These are phyloP conservation scores for Adoxophyes honmai DNA, from an alignment of 1,140 invertebrate species.

Conservation along the genomic window DNA sequence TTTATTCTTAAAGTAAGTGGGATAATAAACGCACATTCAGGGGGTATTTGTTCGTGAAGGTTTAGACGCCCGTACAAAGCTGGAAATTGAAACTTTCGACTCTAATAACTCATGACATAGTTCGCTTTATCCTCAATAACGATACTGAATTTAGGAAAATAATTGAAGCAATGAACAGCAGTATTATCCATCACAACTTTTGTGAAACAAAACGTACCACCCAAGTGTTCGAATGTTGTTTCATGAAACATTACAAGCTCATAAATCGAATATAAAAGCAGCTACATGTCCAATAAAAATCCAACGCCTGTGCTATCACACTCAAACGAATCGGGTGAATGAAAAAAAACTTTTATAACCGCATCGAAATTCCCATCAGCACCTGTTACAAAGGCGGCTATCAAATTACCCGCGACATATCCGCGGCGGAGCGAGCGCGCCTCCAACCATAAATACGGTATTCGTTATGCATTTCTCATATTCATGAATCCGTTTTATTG, in stretches of 20 bases:
- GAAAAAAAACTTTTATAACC: slow-evolving; percentile 51
- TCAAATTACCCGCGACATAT: slow-evolving; percentile 74
- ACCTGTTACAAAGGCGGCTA: slow-evolving; percentile 74
- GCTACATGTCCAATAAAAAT: slow-evolving; percentile 33
- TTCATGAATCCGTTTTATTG: slow-evolving; percentile 79
- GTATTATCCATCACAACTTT: slow-evolving; percentile 11
- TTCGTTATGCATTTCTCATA: slow-evolving; percentile 77
- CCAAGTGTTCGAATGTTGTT: neutral
- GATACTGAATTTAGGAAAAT: neutral
- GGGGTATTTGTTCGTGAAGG: slow-evolving; percentile 50
- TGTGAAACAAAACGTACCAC: no score
- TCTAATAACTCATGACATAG: slow-evolving; percentile 27
- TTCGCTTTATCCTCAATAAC: neutral
- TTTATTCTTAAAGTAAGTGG: slow-evolving; percentile 39
- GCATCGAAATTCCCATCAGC: slow-evolving; percentile 66
- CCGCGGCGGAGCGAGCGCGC: slow-evolving; percentile 57
- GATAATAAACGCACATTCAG: slow-evolving; percentile 54
- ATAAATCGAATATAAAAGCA: slow-evolving; percentile 17
- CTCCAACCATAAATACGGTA: slow-evolving; percentile 74
- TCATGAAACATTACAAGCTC: neutral
- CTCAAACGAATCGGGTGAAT: slow-evolving; percentile 29
- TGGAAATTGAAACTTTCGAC: slow-evolving; percentile 69
- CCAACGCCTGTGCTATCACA: slow-evolving; percentile 38
- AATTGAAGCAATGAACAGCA: slow-evolving; percentile 23
- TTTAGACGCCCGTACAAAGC: slow-evolving; percentile 63